Evolutionary conservation across 2,113 vertebrate genomes (phyloP).

Genomic region (Peromyscus californicus): DNA sequence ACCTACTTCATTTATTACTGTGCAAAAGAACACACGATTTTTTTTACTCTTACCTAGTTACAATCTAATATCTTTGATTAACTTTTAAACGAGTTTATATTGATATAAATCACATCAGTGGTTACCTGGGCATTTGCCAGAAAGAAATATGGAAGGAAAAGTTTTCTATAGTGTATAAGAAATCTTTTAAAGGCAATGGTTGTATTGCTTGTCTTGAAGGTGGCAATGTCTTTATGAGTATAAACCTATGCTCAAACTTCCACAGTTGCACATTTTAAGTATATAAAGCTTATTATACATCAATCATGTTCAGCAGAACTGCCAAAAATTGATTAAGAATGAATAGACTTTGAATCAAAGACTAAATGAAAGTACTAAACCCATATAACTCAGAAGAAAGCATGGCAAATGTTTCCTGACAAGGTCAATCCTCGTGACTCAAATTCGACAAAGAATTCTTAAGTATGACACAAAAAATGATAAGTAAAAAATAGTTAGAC

Average conservation of each 20-base stretch:
- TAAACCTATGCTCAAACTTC: background rate
- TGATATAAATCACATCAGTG: background rate
- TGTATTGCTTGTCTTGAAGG: background rate
- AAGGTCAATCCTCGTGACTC: background rate
- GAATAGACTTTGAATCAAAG: background rate
- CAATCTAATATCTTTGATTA: background rate
- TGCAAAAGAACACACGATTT: background rate
- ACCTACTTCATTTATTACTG: background rate
- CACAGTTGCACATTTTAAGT: background rate
- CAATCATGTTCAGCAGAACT: background rate
- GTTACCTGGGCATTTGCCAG: no score
- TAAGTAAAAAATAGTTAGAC: background rate
- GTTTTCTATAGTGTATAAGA: background rate
- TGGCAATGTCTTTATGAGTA: background rate
- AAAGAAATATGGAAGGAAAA: background rate
- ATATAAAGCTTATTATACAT: background rate
- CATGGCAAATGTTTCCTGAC: background rate
- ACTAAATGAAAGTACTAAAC: background rate
- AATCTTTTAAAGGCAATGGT: background rate
- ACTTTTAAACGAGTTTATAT: background rate
- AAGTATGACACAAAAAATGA: constrained; percentile 13
- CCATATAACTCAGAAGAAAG: constrained; percentile 4
- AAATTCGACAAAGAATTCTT: background rate
- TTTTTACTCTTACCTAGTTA: background rate
- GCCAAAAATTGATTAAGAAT: constrained; percentile 21